phyloP scores from a whole-genome alignment of 2,113 vertebrate genomes.

The human region DNA sequence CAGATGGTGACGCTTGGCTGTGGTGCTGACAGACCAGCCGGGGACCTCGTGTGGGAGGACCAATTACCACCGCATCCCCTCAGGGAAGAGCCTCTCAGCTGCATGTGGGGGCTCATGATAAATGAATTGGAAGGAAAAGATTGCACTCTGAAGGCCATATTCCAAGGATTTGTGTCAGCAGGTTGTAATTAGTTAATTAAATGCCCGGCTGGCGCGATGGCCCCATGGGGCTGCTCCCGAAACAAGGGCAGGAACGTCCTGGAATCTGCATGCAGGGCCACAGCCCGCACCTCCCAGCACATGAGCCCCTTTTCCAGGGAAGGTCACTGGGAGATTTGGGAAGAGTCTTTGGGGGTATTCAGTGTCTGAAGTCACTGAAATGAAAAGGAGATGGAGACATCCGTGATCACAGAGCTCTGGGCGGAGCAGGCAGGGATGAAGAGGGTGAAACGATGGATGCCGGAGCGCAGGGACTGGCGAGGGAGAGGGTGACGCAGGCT shows the following conservation, averaged over 20 bases:
- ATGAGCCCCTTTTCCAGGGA: slow-evolving; percentile 73
- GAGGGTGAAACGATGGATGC: neutral
- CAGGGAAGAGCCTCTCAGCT: slow-evolving; percentile 84
- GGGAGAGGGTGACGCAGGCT: too few relatives aligned
- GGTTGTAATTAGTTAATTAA: slow-evolving; percentile 88
- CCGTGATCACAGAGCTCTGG: rapidly evolving
- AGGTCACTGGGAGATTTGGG: slow-evolving; percentile 72
- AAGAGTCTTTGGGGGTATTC: slow-evolving; percentile 53
- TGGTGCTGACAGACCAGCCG: slow-evolving; percentile 81
- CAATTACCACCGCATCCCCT: slow-evolving; percentile 85
- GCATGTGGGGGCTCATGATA: slow-evolving; percentile 83
- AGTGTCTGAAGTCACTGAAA: neutral
- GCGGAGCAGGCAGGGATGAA: neutral
- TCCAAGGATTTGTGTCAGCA: slow-evolving; percentile 83
- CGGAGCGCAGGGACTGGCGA: neutral
- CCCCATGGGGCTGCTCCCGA: slow-evolving; percentile 76
- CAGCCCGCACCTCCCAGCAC: slow-evolving; percentile 72
- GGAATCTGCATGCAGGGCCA: slow-evolving; percentile 77
- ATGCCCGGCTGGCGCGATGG: slow-evolving; percentile 83
- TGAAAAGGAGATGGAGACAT: neutral
- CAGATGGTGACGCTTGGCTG: slow-evolving; percentile 86
- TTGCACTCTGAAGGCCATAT: slow-evolving; percentile 75
- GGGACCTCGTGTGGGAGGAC: slow-evolving; percentile 84
- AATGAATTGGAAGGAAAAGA: slow-evolving; percentile 83
- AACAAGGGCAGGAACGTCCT: slow-evolving; percentile 82